Conservation (phyloP, 2,113 vertebrate species). For the Falcunculus frontatus region DNA sequence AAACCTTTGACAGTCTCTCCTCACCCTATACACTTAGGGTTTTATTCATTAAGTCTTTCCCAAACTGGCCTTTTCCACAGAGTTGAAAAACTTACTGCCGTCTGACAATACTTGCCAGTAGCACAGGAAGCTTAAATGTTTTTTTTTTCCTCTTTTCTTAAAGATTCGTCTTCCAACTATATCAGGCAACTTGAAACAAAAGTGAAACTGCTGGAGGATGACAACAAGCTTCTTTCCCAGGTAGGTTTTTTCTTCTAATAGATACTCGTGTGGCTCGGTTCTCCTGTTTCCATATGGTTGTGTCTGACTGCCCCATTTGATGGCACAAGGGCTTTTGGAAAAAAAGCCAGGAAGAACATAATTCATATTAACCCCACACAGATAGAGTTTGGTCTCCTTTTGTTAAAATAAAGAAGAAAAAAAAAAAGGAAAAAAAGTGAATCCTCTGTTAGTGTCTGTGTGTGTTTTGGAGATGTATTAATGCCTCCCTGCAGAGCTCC, state of each 20-base stretch:
- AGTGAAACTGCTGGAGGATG: slow-evolving; percentile 89
- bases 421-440: neutral
- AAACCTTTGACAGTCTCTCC: neutral
- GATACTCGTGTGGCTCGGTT: neutral
- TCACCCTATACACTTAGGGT: neutral
- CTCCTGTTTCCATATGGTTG: neutral
- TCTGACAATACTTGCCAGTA: neutral
- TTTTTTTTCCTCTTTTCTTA: neutral
- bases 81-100: neutral
- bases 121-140: neutral
- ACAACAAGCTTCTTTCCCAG: slow-evolving; percentile 89
- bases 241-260: slow-evolving; percentile 64
- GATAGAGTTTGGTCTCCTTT: neutral
- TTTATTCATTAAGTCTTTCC: neutral
- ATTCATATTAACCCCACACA: neutral
- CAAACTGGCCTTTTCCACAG: neutral
- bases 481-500: neutral
- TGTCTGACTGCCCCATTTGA: neutral
- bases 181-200: slow-evolving; percentile 93
- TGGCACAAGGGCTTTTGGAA: neutral
- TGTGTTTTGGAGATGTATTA: neutral
- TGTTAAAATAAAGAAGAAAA: neutral
- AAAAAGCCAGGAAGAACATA: neutral
- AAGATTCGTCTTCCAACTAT: slow-evolving; percentile 91
- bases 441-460: neutral